Conservation (phyloP, 2,888 invertebrate genomes). For the Pecten maximus region DNA sequence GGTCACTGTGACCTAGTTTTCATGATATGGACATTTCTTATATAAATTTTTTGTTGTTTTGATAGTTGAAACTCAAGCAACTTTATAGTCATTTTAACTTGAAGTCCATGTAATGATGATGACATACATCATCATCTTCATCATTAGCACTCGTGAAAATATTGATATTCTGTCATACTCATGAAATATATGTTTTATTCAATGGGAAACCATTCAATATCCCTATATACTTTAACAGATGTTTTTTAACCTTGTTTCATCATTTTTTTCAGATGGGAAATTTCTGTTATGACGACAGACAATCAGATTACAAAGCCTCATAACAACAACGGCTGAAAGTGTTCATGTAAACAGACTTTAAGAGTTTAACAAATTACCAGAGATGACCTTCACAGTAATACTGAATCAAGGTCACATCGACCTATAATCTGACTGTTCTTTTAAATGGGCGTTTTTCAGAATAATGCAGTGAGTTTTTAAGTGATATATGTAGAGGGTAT, state of each 20-base stretch:
- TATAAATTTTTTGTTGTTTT: no score
- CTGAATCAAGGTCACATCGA: neutral
- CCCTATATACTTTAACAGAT: no score
- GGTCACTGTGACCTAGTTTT: no score
- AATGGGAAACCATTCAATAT: no score
- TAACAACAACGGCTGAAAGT: constrained; percentile 73
- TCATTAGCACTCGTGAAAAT: no score
- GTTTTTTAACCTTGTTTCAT: neutral
- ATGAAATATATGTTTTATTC: no score
- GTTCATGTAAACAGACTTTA: neutral
- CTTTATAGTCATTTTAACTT: no score
- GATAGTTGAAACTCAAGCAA: no score
- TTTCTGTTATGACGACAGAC: constrained; percentile 88
- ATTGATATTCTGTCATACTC: no score
- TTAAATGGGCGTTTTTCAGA: neutral
- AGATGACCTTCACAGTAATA: neutral
- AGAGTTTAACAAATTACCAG: neutral
- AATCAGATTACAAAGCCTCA: constrained; percentile 87
- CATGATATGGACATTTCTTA: no score
- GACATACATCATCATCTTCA: no score
- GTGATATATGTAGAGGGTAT: neutral
- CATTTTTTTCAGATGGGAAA: constrained; percentile 86
- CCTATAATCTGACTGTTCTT: neutral
- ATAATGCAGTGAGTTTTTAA: neutral
- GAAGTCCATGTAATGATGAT: no score